Base-by-base conservation (phyloP, 2,797 vertebrate species). In the Alouatta caraya region DNA sequence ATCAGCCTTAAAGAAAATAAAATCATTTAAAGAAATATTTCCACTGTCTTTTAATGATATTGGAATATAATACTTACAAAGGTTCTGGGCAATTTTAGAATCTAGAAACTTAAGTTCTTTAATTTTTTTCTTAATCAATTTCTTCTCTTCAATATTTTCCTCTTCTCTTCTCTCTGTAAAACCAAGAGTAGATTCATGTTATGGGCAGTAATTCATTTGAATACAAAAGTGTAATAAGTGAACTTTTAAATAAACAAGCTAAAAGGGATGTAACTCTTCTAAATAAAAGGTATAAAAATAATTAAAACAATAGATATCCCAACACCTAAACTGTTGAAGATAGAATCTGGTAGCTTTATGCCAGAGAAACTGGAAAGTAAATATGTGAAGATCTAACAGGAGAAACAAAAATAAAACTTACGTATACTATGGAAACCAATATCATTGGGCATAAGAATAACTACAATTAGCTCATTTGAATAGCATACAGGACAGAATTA, bases 101-200 rank as follows among this genome's bases (percentile, higher is more conserved):
- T 99, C 99, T 50, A 99, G 98, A 97, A 99, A 99, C 98, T 99
- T 99, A 85, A 99, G 99, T 98, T 99, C 99, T 98, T 99, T 99
- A 98, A 99, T 99, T 98, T 99, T 99, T 98, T 99, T 99, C 98
- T 99, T 99, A 97, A 99, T 98, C 46, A 98, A 98, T 98, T 99
- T 99, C 97, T 99, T 99, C 96, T 99, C 99, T 96, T 99, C 99
- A 96, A 99, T 97, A 97, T 99, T 99, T 8, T 99, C 99, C n/a
- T 99, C 99, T 94, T 99, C 99, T 98, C 98, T 99, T 98, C 98
- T 99, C 80, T 98, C 99, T 99, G 98, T 64, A 92, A 97, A 98
- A 97, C 15, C 39, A 98, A 98, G 83, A 22, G 96, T 2, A 94
- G 10, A 95, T 17, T 42, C 33, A 93, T 50, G 24, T 95, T 80